Evolutionary conservation across 2,888 invertebrate species (phyloP).

Genomic region (Aspidiotus destructor): DNA sequence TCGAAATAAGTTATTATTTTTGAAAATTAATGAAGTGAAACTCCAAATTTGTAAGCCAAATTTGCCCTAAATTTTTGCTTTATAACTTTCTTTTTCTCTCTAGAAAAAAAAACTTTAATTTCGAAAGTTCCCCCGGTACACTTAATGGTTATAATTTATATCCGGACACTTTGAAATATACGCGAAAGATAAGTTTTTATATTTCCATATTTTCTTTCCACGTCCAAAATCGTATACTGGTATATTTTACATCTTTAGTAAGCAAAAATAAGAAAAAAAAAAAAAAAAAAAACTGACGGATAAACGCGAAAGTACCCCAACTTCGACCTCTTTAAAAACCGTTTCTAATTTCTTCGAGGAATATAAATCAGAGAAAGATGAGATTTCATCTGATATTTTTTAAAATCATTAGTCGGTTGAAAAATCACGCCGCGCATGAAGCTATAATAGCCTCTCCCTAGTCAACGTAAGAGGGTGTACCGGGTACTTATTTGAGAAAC

Average conservation of each 20-base stretch:
- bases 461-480: too few species aligned
- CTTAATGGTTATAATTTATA: conserved; percentile 25
- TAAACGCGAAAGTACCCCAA: background rate
- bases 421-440: conserved; percentile 9
- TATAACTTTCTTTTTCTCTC: conserved; percentile 14
- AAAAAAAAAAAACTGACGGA: conserved; percentile 15
- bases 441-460: too few species aligned
- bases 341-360: conserved; percentile 20
- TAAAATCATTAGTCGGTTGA: conserved; percentile 19
- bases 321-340: conserved; percentile 7
- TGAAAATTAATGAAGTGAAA: conserved; percentile 22
- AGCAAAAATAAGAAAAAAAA: conserved; percentile 5
- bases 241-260: conserved; percentile 13
- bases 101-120: conserved; percentile 3
- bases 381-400: conserved; percentile 25
- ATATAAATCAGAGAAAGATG: conserved; percentile 28
- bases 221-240: background rate
- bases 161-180: conserved; percentile 17
- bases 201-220: too few species aligned
- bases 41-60: conserved; percentile 18
- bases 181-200: background rate
- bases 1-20: too few species aligned
- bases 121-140: conserved; percentile 11
- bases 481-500: too few species aligned
- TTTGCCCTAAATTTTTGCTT: conserved; percentile 20